Base-by-base conservation (phyloP, 1,140 invertebrate species). In the Rhynchophorus ferrugineus region DNA sequence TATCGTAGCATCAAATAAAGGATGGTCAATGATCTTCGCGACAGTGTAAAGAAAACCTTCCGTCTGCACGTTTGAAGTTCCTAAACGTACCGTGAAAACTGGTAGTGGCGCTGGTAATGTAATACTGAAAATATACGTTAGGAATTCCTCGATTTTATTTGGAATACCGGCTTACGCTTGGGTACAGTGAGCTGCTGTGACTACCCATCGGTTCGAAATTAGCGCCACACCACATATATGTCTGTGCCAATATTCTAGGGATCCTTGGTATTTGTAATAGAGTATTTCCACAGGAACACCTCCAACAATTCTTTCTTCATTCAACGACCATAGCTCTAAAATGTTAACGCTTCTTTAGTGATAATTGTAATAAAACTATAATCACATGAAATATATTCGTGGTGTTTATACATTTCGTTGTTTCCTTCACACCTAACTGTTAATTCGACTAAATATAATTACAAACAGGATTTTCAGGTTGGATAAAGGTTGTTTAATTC, bases 31-130 rank as follows among this genome's bases (percentile, higher is more conserved):
- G 13, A 50, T 7, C 9, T 21, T 18, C 7, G 29, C 13, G n/a
- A 17, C 38, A 16, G 14, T 1, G 6, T 43, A 7, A 2, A 50
- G 3, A 13, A 6, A 18, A 1, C 39, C 48, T 2, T 36, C 39
- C n/a, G 16, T 19, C 6, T 47, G 21, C 24, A 20, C 33, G 14
- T 43, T 13, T n/a, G n/a, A 8, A 5, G 38, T 33, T 16, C 48
- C 48, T 8, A 43, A 13, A 20, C 48, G 48, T n/a, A 50, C 24
- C 11, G 24, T 29, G 5, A 29, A 11, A n/a, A n/a, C n/a, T n/a
- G n/a, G n/a, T n/a, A n/a, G n/a, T n/a, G n/a, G n/a, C n/a, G n/a
- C n/a, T n/a, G n/a, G n/a, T n/a, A n/a, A n/a, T n/a, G n/a, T n/a
- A n/a, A n/a, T n/a, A n/a, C n/a, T n/a, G n/a, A n/a, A n/a, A n/a